Conservation (phyloP, 2,888 invertebrate genomes). For the Hydrotaea cyrtoneurina region DNA sequence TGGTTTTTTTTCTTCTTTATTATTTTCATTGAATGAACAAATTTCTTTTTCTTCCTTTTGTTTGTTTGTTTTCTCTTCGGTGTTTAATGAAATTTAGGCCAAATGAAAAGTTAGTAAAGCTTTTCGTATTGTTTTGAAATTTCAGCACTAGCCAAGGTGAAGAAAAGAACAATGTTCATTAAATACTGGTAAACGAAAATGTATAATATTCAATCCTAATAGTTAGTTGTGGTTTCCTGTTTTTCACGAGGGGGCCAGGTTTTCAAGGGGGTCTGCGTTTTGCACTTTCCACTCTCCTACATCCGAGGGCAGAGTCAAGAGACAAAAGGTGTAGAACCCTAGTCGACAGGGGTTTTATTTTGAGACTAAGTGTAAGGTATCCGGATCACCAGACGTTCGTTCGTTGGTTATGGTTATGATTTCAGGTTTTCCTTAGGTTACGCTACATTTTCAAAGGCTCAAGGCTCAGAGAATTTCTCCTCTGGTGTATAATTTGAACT, state of each 20-base stretch:
- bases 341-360: not conserved
- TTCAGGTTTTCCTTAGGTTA: not conserved
- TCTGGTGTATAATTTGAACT: not conserved
- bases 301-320: not conserved
- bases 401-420: not conserved
- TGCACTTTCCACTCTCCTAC: conserved; percentile 27
- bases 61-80: not conserved
- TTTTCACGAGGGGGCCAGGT: conserved; percentile 51
- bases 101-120: conserved; percentile 48
- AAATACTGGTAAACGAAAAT: conserved; percentile 82
- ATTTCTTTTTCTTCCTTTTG: conserved; percentile 73
- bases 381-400: conserved; percentile 14
- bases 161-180: conserved; percentile 80
- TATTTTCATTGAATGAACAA: conserved; percentile 73
- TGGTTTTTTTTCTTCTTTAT: conserved; percentile 12
- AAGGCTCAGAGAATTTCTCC: not conserved
- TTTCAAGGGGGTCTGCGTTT: not conserved
- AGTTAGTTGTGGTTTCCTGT: conserved; percentile 60
- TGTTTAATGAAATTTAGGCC: conserved; percentile 34
- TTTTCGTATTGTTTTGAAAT: conserved; percentile 47
- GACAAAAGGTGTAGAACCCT: not conserved
- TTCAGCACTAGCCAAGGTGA: conserved; percentile 53
- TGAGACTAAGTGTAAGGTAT: too few species aligned
- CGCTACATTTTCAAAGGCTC: not conserved
- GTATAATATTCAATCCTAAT: conserved; percentile 82